Evolutionary conservation across 35 echinoderm and acorn worm genomes (phyloP).

Genomic region (Strongylocentrotus purpuratus): DNA sequence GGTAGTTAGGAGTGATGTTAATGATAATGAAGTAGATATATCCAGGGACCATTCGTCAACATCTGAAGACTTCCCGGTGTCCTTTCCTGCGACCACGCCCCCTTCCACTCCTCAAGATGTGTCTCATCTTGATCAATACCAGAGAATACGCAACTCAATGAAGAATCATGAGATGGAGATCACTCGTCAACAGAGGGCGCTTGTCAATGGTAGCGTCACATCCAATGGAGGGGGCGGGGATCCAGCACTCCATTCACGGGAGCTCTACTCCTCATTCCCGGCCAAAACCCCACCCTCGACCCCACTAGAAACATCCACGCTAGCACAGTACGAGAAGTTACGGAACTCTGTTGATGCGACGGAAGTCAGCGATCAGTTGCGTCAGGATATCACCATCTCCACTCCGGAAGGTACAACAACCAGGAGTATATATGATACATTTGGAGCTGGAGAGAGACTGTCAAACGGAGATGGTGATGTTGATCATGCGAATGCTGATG

Average conservation of each 20-base stretch:
- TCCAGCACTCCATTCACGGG: background rate
- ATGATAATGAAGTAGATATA: constrained; percentile 15
- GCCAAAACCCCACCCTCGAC: constrained; percentile 92
- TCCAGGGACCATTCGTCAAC: background rate
- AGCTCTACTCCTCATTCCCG: constrained; percentile 71
- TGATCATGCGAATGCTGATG: background rate
- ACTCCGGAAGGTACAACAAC: constrained; percentile 23
- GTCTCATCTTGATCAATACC: constrained; percentile 43
- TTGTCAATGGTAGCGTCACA: constrained; percentile 1
- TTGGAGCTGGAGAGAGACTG: background rate
- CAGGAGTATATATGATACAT: constrained; percentile 37
- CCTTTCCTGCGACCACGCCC: constrained; percentile 52
- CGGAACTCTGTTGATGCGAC: constrained; percentile 64
- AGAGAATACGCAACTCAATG: constrained; percentile 48
- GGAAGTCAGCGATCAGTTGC: constrained; percentile 69
- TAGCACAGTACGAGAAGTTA: constrained; percentile 69
- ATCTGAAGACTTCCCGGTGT: background rate
- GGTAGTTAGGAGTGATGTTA: background rate
- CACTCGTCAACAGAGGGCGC: constrained; percentile 18
- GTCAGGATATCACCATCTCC: constrained; percentile 45
- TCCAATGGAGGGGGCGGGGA: background rate
- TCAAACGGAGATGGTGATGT: background rate
- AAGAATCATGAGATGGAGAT: constrained; percentile 42
- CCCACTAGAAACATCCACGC: constrained; percentile 60
- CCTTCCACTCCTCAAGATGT: constrained; percentile 56